Conservation (phyloP, 2,797 vertebrate species). For the Melanotaenia parkinsoni region DNA sequence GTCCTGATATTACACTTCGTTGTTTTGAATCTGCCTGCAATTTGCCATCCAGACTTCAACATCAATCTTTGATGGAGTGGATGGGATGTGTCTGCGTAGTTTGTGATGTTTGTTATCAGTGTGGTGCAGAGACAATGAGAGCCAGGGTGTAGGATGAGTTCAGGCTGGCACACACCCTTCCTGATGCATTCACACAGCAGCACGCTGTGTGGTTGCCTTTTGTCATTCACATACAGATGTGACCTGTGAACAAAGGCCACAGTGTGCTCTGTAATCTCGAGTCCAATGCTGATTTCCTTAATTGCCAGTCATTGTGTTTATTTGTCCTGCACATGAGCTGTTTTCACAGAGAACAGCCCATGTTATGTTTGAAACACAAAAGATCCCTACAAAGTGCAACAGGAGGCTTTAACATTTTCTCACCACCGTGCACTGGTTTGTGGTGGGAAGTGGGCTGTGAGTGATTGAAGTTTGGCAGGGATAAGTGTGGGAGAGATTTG, state of each 20-base stretch:
- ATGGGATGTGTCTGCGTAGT: slow-evolving; percentile 58
- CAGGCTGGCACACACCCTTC: slow-evolving; percentile 54
- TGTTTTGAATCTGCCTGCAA: slow-evolving; percentile 50
- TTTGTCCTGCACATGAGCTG: slow-evolving; percentile 38
- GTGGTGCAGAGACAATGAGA: slow-evolving; percentile 55
- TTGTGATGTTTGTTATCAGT: slow-evolving; percentile 61
- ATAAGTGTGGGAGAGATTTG: slow-evolving; percentile 60
- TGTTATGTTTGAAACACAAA: slow-evolving; percentile 47
- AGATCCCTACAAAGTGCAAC: slow-evolving; percentile 25
- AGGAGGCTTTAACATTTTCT: slow-evolving; percentile 44
- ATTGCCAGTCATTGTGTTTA: slow-evolving; percentile 46
- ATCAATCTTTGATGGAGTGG: slow-evolving; percentile 63
- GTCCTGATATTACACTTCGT: slow-evolving; percentile 43
- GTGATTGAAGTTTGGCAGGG: slow-evolving; percentile 70
- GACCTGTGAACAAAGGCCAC: slow-evolving; percentile 64
- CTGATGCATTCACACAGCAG: slow-evolving; percentile 44
- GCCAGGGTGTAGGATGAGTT: slow-evolving; percentile 54
- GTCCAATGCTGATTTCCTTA: slow-evolving; percentile 56
- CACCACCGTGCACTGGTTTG: slow-evolving; percentile 22
- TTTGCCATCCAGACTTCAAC: slow-evolving; percentile 50
- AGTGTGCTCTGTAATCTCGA: slow-evolving; percentile 59
- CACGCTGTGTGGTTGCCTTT: slow-evolving; percentile 53
- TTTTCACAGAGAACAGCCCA: slow-evolving; percentile 15
- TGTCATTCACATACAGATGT: slow-evolving; percentile 69
- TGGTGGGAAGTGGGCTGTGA: slow-evolving; percentile 55